A percentile compares a stretch with the other conserved stretches of the same genome.
These are phyloP conservation scores for Geopemphigus sp. DNA, from an alignment of 1,140 invertebrate genomes.

Conservation along the genomic window DNA sequence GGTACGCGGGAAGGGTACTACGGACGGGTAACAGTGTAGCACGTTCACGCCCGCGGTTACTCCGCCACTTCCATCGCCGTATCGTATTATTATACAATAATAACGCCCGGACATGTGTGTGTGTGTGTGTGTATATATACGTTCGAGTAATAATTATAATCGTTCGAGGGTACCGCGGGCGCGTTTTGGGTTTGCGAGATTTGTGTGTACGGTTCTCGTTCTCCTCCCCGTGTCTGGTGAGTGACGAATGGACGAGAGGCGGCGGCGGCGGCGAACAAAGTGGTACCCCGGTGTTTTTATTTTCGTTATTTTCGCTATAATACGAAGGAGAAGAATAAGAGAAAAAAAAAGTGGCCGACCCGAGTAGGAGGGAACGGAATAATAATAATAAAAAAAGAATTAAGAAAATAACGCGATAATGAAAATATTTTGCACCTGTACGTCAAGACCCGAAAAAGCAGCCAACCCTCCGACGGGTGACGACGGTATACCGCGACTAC, in stretches of 20 bases:
- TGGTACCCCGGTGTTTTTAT: conserved; percentile 3
- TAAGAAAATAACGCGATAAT: conserved; percentile 27
- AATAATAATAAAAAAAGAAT: conserved; percentile 1
- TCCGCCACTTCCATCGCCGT: background rate
- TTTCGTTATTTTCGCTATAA: conserved; percentile 11
- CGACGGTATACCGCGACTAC: background rate
- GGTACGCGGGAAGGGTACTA: too few species aligned
- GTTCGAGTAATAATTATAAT: conserved; percentile 30
- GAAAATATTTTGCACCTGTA: conserved; percentile 44
- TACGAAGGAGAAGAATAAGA: too few species aligned
- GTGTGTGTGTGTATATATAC: too few species aligned
- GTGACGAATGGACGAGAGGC: too few species aligned
- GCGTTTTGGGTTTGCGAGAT: background rate
- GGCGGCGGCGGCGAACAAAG: too few species aligned
- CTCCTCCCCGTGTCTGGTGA: too few species aligned
- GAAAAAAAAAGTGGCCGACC: too few species aligned
- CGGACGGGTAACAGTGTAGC: background rate
- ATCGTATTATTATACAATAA: too few species aligned
- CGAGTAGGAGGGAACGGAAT: too few species aligned
- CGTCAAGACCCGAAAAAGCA: conserved; percentile 20
- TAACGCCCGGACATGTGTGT: too few species aligned
- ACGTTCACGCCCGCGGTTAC: background rate
- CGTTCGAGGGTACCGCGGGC: conserved; percentile 7
- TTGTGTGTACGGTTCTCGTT: conserved; percentile 9
- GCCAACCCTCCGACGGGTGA: background rate